phyloP scores from a whole-genome alignment of 2,113 vertebrate genomes.

The Prietella phreatophila region DNA sequence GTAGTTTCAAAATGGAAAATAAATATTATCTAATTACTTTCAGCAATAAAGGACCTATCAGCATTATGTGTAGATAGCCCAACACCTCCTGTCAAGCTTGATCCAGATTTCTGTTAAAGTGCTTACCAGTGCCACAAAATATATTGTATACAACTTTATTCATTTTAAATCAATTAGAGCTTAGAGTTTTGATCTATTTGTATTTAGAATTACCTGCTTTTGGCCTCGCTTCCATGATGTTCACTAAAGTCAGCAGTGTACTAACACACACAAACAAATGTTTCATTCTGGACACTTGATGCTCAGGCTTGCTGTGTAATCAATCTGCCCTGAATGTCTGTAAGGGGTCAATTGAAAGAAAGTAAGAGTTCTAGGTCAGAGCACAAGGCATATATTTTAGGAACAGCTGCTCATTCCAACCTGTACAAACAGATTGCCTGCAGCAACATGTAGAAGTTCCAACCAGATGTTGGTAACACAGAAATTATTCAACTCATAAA shows the following conservation, averaged over 20 bases:
- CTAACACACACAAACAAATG: conserved; percentile 55
- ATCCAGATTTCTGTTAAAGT: conserved; percentile 1
- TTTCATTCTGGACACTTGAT: conserved; percentile 65
- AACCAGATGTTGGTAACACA: conserved; percentile 44
- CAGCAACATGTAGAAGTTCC: conserved; percentile 25
- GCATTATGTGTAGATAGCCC: not conserved
- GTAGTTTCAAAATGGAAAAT: not conserved
- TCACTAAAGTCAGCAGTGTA: conserved; percentile 70
- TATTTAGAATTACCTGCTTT: conserved; percentile 64
- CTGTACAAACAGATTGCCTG: conserved; percentile 66
- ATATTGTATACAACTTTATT: not conserved
- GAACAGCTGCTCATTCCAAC: conserved; percentile 64
- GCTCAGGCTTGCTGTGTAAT: conserved; percentile 8
- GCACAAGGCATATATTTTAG: conserved; percentile 54
- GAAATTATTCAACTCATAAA: conserved; percentile 43
- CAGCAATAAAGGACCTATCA: not conserved
- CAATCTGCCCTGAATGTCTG: conserved; percentile 28
- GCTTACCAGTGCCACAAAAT: not conserved
- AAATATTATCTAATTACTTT: not conserved
- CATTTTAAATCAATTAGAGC: not conserved
- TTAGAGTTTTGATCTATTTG: not conserved
- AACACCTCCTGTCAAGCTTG: not conserved
- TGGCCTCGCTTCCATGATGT: conserved; percentile 66
- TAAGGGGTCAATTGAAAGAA: conserved; percentile 16
- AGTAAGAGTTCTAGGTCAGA: conserved; percentile 44